Percentiles rank a stretch among this genome's conserved stretches.
Evolutionary conservation across 1,140 invertebrate species (phyloP).

Genomic region (Panulirus ornatus): DNA sequence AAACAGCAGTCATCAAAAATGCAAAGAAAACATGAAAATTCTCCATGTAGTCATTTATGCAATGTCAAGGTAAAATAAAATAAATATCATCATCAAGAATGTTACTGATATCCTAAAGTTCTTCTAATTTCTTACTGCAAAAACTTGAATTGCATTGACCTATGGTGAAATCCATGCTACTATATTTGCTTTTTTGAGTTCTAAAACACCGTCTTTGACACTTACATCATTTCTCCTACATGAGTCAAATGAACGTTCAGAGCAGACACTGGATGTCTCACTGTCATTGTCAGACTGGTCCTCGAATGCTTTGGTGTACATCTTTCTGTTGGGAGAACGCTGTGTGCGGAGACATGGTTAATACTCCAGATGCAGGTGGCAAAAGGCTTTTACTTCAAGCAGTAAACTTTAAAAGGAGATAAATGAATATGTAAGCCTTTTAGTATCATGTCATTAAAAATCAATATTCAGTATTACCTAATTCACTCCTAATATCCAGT

Average conservation of each 20-base stretch:
- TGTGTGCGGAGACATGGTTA: constrained; percentile 46
- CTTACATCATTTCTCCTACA: constrained; percentile 84
- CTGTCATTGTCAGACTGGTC: constrained; percentile 92
- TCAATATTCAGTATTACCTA: no score
- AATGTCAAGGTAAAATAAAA: no score
- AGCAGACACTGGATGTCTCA: constrained; percentile 96
- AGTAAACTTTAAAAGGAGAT: background rate
- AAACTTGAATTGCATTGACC: no score
- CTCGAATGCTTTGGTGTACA: constrained; percentile 77
- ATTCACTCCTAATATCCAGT: no score
- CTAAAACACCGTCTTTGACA: constrained; percentile 73
- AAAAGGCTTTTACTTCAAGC: background rate
- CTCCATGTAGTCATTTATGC: no score
- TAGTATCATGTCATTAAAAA: no score
- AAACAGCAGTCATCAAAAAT: background rate
- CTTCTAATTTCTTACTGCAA: no score
- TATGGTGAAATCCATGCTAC: no score
- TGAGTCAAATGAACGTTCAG: constrained; percentile 91
- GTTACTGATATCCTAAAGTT: no score
- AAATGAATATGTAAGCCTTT: no score
- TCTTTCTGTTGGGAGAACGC: constrained; percentile 72
- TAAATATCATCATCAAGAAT: no score
- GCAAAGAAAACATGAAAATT: background rate
- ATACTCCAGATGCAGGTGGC: background rate
- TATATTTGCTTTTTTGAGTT: background rate